Base-by-base conservation (phyloP, 2,888 invertebrate genomes). In the Calliopum simillimum region DNA sequence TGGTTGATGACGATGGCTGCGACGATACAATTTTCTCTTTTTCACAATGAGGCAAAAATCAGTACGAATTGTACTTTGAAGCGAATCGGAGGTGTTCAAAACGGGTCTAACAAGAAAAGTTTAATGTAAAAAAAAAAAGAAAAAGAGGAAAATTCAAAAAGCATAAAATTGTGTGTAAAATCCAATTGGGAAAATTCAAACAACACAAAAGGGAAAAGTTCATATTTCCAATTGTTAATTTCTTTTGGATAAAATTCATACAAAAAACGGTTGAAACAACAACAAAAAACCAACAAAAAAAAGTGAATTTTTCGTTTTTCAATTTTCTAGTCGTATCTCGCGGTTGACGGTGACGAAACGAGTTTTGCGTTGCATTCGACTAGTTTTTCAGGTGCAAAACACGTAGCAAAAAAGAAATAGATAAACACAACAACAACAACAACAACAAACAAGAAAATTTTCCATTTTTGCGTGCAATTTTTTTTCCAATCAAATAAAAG, bases 1-100 rank as follows among this genome's bases (percentile, higher is more conserved):
- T n/a, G n/a, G 56, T 61, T 65, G 66, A 25, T 25, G 56, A 62
- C 41, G 43, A 21, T 46, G 25, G 11, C n/a, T n/a, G 19, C 43
- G 59, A 66, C 49, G 65, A 58, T 68, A 72, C 70, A 73, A 72
- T 74, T 75, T 75, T 75, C 73, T 76, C 74, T 78, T 76, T 75
- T 70, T 69, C 72, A 69, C 66, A 67, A 59, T 62, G 64, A 71
- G 69, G 71, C 70, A 58, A 66, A 71, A 61, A 74, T 81, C 75
- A 82, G 82, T 81, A 81, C 81, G 77, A 78, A 76, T 80, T 81
- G 81, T 81, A 81, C 80, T 78, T 82, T 81, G 77, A 79, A 80
- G 77, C 79, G 78, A 78, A 74, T 76, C 79, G 81, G 80, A 78
- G 76, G 80, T 79, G 77, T 72, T 76, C 61, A 73, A 74, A 68